These are phyloP conservation scores for Tragelaphus imberbis DNA, from an alignment of 2,113 vertebrate species.

Conservation along the genomic window DNA sequence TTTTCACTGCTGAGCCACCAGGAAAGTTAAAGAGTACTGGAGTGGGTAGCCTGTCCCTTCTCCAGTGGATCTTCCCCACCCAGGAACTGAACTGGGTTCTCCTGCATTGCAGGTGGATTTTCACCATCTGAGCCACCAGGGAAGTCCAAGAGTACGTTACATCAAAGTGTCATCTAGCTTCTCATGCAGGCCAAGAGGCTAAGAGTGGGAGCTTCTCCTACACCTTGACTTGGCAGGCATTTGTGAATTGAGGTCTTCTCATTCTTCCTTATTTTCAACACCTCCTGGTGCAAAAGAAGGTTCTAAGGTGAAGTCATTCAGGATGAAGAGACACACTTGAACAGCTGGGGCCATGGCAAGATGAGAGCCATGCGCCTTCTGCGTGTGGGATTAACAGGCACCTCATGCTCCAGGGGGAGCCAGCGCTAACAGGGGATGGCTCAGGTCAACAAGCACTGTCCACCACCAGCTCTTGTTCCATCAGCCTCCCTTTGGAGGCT, in stretches of 20 bases:
- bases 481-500: not conserved
- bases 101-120: not conserved
- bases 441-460: not conserved
- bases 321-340: not conserved
- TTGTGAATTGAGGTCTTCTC: not conserved
- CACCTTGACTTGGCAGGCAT: not conserved
- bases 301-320: not conserved
- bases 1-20: not conserved
- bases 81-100: not conserved
- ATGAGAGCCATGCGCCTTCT: accelerated
- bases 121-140: not conserved
- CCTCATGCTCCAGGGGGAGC: not conserved
- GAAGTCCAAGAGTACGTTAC: not conserved
- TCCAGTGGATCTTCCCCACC: not conserved
- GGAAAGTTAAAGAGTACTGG: not conserved
- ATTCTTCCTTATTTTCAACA: not conserved
- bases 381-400: not conserved
- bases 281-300: not conserved
- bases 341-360: accelerated
- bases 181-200: not conserved
- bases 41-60: not conserved
- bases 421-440: not conserved
- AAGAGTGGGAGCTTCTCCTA: not conserved
- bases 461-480: not conserved
- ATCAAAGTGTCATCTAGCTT: not conserved